These are phyloP conservation scores for Steromphala cineraria DNA, from an alignment of 2,888 invertebrate genomes.

Conservation along the genomic window DNA sequence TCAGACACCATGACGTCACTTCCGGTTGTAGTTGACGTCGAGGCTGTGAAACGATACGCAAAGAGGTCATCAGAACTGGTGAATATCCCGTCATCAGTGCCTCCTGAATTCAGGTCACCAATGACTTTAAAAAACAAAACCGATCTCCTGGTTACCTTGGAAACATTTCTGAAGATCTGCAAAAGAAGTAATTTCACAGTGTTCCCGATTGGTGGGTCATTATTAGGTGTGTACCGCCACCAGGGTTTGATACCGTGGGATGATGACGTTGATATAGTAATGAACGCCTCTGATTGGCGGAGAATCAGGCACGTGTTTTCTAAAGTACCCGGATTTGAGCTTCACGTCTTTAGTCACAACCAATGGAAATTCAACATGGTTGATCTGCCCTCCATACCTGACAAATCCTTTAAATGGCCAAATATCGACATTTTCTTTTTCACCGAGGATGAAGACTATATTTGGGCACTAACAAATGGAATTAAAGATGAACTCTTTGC, in stretches of 20 bases:
- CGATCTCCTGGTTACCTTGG: neutral
- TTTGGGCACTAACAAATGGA: conserved; percentile 45
- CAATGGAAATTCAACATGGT: conserved; percentile 56
- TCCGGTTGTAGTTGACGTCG: neutral
- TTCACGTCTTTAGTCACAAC: conserved; percentile 33
- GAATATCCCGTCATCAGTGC: too few species aligned
- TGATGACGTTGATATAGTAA: conserved; percentile 55
- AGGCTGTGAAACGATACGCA: neutral
- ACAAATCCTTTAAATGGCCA: conserved; percentile 55
- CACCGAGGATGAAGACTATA: conserved; percentile 49
- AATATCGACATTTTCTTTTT: conserved; percentile 62
- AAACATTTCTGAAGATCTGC: conserved; percentile 5
- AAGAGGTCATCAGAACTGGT: neutral
- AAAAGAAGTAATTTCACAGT: conserved; percentile 11
- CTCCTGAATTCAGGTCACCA: too few species aligned
- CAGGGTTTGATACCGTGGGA: conserved; percentile 62
- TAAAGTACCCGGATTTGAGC: conserved; percentile 39
- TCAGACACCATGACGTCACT: neutral
- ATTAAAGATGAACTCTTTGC: conserved; percentile 29
- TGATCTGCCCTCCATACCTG: conserved; percentile 34
- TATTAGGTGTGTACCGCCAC: conserved; percentile 48
- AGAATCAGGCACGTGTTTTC: conserved; percentile 33
- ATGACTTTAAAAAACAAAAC: neutral
- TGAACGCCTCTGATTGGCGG: conserved; percentile 45
- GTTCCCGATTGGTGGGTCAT: conserved; percentile 40